Evolutionary conservation across 2,113 vertebrate species (phyloP).

Genomic region (Pantherophis guttatus): DNA sequence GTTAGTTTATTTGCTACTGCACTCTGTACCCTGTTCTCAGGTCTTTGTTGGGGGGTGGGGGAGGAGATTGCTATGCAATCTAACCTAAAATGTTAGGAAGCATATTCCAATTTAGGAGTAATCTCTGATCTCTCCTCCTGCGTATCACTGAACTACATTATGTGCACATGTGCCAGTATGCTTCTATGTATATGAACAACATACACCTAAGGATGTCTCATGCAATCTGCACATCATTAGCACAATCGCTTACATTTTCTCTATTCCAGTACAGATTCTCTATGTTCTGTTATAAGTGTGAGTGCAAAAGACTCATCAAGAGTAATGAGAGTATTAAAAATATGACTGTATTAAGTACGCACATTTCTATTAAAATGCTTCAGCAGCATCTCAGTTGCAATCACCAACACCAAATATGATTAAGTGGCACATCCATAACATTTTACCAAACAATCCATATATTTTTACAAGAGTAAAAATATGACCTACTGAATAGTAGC

Average conservation of each 20-base stretch:
- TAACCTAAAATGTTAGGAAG: not conserved
- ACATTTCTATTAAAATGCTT: constrained; percentile 31
- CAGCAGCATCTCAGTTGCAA: not conserved
- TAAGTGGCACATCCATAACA: constrained; percentile 23
- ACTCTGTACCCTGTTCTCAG: not conserved
- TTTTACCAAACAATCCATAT: constrained; percentile 30
- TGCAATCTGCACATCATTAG: not conserved
- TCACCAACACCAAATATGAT: constrained; percentile 15
- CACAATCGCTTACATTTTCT: not conserved
- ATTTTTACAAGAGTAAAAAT: not conserved
- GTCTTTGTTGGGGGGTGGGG: not conserved
- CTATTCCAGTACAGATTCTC: not conserved
- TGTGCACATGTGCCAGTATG: no score
- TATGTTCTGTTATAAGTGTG: not conserved
- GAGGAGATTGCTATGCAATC: not conserved
- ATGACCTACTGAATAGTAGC: constrained; percentile 23
- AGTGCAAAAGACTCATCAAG: not conserved
- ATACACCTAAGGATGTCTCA: not conserved
- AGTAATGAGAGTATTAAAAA: not conserved
- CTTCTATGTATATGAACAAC: not conserved
- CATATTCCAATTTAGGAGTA: not conserved
- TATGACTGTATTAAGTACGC: not conserved
- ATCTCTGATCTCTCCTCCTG: not conserved
- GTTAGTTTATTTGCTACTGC: not conserved
- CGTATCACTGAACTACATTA: not conserved